These are phyloP conservation scores for Eriosoma lanigerum DNA, from an alignment of 1,140 invertebrate species.

Conservation along the genomic window DNA sequence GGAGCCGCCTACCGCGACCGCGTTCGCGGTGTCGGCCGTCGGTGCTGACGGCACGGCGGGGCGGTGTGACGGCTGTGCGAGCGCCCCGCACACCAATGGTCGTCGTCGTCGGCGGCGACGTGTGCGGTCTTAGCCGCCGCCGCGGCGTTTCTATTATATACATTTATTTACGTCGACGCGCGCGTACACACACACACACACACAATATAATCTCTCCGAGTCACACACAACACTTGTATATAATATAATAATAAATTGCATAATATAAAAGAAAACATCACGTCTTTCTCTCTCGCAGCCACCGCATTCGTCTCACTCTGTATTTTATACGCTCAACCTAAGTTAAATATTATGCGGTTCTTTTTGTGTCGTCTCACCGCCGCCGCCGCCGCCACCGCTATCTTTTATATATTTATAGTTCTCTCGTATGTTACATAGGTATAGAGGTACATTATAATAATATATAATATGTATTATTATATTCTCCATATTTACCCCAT, in stretches of 20 bases:
- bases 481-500: too few species aligned
- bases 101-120: neutral
- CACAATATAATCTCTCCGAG: neutral
- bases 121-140: constrained; percentile 23
- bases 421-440: neutral
- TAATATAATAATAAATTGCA: constrained; percentile 37
- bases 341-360: neutral
- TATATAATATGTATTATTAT: constrained; percentile 7
- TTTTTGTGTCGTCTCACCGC: constrained; percentile 10
- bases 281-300: neutral
- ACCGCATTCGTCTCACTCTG: too few species aligned
- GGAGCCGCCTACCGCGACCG: neutral
- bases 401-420: neutral
- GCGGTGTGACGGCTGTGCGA: neutral
- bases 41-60: neutral
- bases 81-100: constrained; percentile 14
- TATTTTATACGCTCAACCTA: too few species aligned
- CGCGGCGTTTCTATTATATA: constrained; percentile 16
- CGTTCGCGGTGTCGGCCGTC: neutral
- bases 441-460: neutral
- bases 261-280: neutral
- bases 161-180: neutral
- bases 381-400: neutral
- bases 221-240: constrained; percentile 2
- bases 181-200: too few species aligned